These are phyloP conservation scores for Lucilia sericata DNA, from an alignment of 1,140 invertebrate genomes.

Conservation along the genomic window DNA sequence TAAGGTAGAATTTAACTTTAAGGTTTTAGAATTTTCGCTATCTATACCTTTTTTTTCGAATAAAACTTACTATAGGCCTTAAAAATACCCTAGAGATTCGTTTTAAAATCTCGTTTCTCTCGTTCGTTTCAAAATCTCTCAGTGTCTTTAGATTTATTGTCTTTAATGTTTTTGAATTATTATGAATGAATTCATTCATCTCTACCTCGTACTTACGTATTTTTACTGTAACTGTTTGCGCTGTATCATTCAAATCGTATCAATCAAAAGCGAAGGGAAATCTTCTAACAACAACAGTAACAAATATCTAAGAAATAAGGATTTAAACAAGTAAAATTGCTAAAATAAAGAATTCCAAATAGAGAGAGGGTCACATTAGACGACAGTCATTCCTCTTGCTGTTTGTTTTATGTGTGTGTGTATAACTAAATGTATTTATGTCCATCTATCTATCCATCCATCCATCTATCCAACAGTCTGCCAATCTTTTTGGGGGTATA, in stretches of 20 bases:
- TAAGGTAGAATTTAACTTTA: too few relatives aligned
- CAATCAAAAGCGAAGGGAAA: conserved; percentile 37
- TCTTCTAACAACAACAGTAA: neutral
- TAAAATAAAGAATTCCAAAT: neutral
- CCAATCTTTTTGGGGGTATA: conserved; percentile 6
- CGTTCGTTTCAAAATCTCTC: too few relatives aligned
- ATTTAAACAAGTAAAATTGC: neutral
- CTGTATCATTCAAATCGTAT: conserved; percentile 43
- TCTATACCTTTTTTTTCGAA: too few relatives aligned
- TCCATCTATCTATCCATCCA: conserved; percentile 34
- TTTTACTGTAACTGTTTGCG: neutral
- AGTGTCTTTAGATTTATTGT: neutral
- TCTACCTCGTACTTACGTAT: neutral
- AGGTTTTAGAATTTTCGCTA: too few relatives aligned
- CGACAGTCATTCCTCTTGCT: conserved; percentile 35
- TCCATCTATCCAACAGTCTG: conserved; percentile 31
- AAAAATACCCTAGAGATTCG: too few relatives aligned
- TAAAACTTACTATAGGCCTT: too few relatives aligned
- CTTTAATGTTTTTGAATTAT: neutral
- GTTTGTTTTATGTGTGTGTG: neutral
- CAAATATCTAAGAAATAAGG: conserved; percentile 4
- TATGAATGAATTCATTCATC: neutral
- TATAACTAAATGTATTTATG: neutral
- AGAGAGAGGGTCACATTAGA: conserved; percentile 28
- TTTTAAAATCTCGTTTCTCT: too few relatives aligned